Percentiles rank a stretch among this genome's conserved stretches.
These are phyloP conservation scores for Leucophenga varia DNA, from an alignment of 1,140 invertebrate genomes.

Conservation along the genomic window DNA sequence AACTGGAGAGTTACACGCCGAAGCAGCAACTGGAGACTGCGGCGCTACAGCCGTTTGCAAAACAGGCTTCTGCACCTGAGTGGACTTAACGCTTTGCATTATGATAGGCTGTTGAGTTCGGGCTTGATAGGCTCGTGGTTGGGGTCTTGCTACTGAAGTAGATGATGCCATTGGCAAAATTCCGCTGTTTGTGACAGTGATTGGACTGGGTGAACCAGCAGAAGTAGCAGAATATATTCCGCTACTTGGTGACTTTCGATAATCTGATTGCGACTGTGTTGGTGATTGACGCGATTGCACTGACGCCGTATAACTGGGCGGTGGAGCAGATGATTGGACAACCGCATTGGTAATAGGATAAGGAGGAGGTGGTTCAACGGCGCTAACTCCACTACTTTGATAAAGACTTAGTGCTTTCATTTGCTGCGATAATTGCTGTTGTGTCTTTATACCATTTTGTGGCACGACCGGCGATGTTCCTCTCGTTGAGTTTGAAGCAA, in stretches of 20 bases:
- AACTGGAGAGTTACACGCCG: conserved; percentile 59
- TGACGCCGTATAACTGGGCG: conserved; percentile 79
- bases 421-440: conserved; percentile 82
- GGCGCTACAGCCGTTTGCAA: conserved; percentile 91
- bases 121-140: conserved; percentile 72
- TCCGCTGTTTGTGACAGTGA: conserved; percentile 67
- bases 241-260: conserved; percentile 68
- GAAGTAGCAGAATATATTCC: conserved; percentile 79
- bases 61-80: conserved; percentile 90
- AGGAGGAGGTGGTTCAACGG: conserved; percentile 70
- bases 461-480: conserved; percentile 75
- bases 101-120: conserved; percentile 89
- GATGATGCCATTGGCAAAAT: conserved; percentile 59
- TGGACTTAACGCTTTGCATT: conserved; percentile 94
- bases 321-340: conserved; percentile 60
- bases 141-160: conserved; percentile 64
- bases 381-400: conserved; percentile 62
- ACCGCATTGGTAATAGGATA: conserved; percentile 66
- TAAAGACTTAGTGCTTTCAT: conserved; percentile 84
- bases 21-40: conserved; percentile 65
- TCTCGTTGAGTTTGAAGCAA: conserved; percentile 63
- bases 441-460: conserved; percentile 68
- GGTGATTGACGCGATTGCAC: conserved; percentile 85
- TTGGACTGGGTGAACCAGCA: conserved; percentile 73
- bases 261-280: conserved; percentile 75